Percentiles rank a stretch among this genome's conserved stretches.
Evolutionary conservation across 2,113 vertebrate species (phyloP).

Genomic region (Spilogale gracilis): DNA sequence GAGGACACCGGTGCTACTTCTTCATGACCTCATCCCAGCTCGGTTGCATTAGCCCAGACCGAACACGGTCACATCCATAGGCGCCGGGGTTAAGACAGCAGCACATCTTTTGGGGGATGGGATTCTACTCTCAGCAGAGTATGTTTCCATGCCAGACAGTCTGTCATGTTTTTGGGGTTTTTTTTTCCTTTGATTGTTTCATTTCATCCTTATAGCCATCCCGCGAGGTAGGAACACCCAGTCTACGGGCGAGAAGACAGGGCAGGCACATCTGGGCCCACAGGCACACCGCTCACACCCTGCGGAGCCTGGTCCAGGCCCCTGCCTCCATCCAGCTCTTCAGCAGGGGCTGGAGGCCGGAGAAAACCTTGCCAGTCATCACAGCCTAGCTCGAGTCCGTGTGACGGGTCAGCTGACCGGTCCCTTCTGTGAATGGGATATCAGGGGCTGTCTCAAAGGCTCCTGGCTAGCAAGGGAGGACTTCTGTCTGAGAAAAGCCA

Average conservation of each 20-base stretch:
- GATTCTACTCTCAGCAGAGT: background rate
- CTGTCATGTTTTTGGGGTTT: fast-evolving
- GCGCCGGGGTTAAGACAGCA: too few species aligned
- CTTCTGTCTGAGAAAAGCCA: fast-evolving
- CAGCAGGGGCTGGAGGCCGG: fast-evolving
- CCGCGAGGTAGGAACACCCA: background rate
- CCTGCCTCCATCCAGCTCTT: background rate
- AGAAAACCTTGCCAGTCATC: too few species aligned
- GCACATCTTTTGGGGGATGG: fast-evolving
- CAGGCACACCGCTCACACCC: fast-evolving
- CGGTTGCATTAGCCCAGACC: background rate
- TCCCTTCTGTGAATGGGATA: background rate
- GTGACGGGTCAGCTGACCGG: background rate
- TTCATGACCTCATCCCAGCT: background rate
- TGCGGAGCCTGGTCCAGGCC: fast-evolving
- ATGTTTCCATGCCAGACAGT: background rate
- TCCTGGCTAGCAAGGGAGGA: fast-evolving
- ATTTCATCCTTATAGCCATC: background rate
- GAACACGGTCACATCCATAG: too few species aligned
- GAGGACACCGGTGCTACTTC: background rate
- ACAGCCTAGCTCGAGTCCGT: fast-evolving
- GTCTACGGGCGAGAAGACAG: background rate
- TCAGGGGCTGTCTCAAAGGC: background rate
- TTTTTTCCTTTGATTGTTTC: background rate
- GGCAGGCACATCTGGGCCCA: background rate